A percentile compares a stretch with the other conserved stretches of the same genome.
Evolutionary conservation across 2,888 invertebrate species (phyloP).

Genomic region (Oxycera nigricornis): DNA sequence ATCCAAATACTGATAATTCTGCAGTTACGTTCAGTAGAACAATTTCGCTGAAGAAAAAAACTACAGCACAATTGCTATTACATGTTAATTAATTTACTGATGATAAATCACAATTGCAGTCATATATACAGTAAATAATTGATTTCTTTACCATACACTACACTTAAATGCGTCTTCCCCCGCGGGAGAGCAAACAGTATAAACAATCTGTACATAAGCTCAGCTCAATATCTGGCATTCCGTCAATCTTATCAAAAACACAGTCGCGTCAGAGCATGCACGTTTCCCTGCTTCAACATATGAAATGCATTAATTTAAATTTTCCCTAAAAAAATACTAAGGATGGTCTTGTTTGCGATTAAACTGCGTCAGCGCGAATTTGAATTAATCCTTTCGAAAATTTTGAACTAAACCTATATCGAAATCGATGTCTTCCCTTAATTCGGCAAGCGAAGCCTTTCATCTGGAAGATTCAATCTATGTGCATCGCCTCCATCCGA

Average conservation of each 20-base stretch:
- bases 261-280: neutral
- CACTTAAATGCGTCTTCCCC: neutral
- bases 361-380: neutral
- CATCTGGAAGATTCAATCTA: neutral
- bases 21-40: too few species aligned
- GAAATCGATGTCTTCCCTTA: neutral
- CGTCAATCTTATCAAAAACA: neutral
- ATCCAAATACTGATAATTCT: too few species aligned
- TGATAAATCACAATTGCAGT: slow-evolving; percentile 31
- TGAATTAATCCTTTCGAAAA: neutral
- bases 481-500: neutral
- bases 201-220: slow-evolving; percentile 32
- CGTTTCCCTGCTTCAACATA: neutral
- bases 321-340: neutral
- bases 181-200: neutral
- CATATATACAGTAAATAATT: slow-evolving; percentile 31
- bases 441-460: neutral
- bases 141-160: slow-evolving; percentile 11
- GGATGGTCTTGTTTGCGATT: too few species aligned
- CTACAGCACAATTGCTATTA: too few species aligned
- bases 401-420: neutral
- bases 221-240: slow-evolving; percentile 15
- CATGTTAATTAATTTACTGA: neutral
- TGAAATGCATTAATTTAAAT: neutral
- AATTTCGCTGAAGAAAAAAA: too few species aligned